Evolutionary conservation across 2,797 vertebrate species (phyloP).

Genomic region (Xiphophorus birchmanni): DNA sequence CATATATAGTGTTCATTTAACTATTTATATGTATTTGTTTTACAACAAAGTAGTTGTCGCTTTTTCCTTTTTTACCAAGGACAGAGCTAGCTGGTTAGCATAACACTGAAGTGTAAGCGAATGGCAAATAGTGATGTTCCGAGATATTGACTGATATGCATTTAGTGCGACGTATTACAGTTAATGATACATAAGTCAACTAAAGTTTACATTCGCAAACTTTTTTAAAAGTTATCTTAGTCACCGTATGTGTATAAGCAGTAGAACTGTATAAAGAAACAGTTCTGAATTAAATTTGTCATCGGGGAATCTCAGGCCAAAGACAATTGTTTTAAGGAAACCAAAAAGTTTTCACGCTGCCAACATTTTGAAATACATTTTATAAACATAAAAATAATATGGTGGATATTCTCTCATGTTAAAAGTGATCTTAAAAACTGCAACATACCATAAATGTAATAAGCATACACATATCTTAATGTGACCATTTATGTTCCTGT

Average conservation of each 20-base stretch:
- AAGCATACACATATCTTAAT: no score
- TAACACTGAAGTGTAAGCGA: not conserved
- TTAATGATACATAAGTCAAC: not conserved
- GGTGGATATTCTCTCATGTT: not conserved
- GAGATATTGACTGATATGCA: not conserved
- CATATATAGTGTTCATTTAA: not conserved
- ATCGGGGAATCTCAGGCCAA: not conserved
- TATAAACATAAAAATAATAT: no score
- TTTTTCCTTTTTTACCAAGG: not conserved
- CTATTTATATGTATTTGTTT: not conserved
- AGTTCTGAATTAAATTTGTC: not conserved
- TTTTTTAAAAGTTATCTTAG: not conserved
- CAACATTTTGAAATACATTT: not conserved
- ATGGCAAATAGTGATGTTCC: not conserved
- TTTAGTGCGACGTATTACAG: not conserved
- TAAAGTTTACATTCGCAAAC: not conserved
- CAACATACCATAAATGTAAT: not conserved
- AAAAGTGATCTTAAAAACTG: not conserved
- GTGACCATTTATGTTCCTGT: no score
- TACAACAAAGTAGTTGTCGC: not conserved
- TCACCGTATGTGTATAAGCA: not conserved
- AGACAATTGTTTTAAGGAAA: not conserved
- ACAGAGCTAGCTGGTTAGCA: constrained; percentile 27
- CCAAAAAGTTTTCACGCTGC: not conserved
- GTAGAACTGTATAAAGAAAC: not conserved